Evolutionary conservation across 2,797 vertebrate genomes (phyloP).

Genomic region (Pseudomugil tenellus): DNA sequence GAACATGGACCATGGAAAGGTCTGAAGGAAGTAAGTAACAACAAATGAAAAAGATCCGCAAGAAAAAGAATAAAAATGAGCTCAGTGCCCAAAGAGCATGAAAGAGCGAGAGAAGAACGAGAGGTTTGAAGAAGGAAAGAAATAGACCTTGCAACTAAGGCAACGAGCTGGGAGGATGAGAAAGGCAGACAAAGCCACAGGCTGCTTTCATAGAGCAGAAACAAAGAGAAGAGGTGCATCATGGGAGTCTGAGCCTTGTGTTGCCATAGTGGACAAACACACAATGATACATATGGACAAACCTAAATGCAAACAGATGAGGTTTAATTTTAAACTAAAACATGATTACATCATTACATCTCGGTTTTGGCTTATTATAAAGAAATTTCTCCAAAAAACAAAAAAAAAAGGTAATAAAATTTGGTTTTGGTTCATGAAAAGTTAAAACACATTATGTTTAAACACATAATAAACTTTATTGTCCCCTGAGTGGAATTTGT

Average conservation of each 20-base stretch:
- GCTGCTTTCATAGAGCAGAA: constrained; percentile 73
- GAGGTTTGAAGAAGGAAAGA: constrained; percentile 55
- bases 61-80: constrained; percentile 10
- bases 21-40: constrained; percentile 12
- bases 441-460: too few relatives aligned
- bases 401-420: background rate
- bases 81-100: constrained; percentile 36
- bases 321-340: background rate
- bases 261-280: constrained; percentile 61
- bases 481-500: too few relatives aligned
- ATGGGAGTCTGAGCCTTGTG: constrained; percentile 71
- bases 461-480: too few relatives aligned
- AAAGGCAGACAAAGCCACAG: constrained; percentile 75
- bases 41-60: constrained; percentile 10
- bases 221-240: constrained; percentile 80
- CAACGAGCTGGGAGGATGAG: constrained; percentile 66
- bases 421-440: too few relatives aligned
- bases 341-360: background rate
- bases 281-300: constrained; percentile 33
- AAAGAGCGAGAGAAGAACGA: constrained; percentile 47
- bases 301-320: constrained; percentile 16
- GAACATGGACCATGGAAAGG: constrained; percentile 12
- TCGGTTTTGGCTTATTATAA: background rate
- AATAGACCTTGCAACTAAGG: constrained; percentile 70
- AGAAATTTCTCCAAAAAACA: background rate